phyloP scores from a whole-genome alignment of 2,888 invertebrate species.

The Athalia rosae region DNA sequence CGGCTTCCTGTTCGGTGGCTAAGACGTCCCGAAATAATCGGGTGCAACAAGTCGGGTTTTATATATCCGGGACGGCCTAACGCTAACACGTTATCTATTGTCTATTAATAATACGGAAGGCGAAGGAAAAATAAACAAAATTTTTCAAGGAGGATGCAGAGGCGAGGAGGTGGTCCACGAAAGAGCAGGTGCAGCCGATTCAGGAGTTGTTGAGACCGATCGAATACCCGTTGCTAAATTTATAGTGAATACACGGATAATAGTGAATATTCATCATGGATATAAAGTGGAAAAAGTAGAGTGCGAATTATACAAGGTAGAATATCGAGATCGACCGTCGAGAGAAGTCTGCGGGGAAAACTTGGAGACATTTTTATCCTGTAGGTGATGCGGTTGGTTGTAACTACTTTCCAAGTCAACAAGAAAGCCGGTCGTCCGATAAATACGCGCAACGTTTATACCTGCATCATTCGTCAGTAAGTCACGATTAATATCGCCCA shows the following conservation, averaged over 20 bases:
- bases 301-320: slow-evolving; percentile 11
- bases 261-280: background rate
- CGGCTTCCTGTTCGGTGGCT: slow-evolving; percentile 22
- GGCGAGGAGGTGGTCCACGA: background rate
- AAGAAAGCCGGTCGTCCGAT: slow-evolving; percentile 49
- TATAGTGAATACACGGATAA: background rate
- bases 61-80: slow-evolving; percentile 36
- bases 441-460: slow-evolving; percentile 31
- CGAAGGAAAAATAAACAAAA: slow-evolving; percentile 28
- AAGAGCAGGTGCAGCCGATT: slow-evolving; percentile 11
- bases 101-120: slow-evolving; percentile 34
- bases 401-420: slow-evolving; percentile 49
- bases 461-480: background rate
- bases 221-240: background rate
- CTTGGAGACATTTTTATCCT: slow-evolving; percentile 30
- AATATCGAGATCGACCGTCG: background rate
- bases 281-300: slow-evolving; percentile 18
- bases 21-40: slow-evolving; percentile 40
- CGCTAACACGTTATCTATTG: slow-evolving; percentile 39
- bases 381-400: slow-evolving; percentile 46
- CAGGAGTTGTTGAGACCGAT: slow-evolving; percentile 4
- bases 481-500: no score
- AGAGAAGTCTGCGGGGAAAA: slow-evolving; percentile 21
- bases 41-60: slow-evolving; percentile 30
- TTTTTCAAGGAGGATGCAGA: background rate